These are phyloP conservation scores for Coleophora deauratella DNA, from an alignment of 2,888 invertebrate species.

Conservation along the genomic window DNA sequence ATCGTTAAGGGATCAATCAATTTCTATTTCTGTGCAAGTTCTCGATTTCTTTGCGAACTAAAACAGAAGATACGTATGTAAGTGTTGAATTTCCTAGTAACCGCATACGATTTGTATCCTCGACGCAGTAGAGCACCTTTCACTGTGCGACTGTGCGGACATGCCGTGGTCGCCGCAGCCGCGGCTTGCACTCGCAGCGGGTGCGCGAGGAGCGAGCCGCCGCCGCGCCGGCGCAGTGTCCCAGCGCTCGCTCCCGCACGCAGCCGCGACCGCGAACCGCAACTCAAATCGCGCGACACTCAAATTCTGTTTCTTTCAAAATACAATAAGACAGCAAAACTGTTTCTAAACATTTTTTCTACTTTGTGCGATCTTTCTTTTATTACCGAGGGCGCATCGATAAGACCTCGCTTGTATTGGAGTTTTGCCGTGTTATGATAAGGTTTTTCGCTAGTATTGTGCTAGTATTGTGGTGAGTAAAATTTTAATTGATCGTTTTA, in stretches of 20 bases:
- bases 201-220: no score
- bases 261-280: constrained; percentile 15
- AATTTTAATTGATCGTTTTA: constrained; percentile 23
- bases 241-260: constrained; percentile 10
- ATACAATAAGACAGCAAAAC: background rate
- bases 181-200: constrained; percentile 14
- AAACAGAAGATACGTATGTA: no score
- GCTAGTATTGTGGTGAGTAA: constrained; percentile 42
- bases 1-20: no score
- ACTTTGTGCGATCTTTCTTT: no score
- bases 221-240: constrained; percentile 24
- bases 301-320: background rate
- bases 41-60: no score
- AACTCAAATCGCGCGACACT: constrained; percentile 11
- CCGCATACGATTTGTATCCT: no score
- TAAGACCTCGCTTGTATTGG: constrained; percentile 14
- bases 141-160: no score
- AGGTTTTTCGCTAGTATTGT: constrained; percentile 48
- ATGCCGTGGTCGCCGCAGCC: no score
- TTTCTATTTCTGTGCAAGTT: no score
- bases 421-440: constrained; percentile 25
- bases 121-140: no score
- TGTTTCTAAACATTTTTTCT: background rate
- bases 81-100: no score
- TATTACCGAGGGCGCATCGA: no score